phyloP scores from a whole-genome alignment of 2,888 invertebrate species.

The Patella caerulea region DNA sequence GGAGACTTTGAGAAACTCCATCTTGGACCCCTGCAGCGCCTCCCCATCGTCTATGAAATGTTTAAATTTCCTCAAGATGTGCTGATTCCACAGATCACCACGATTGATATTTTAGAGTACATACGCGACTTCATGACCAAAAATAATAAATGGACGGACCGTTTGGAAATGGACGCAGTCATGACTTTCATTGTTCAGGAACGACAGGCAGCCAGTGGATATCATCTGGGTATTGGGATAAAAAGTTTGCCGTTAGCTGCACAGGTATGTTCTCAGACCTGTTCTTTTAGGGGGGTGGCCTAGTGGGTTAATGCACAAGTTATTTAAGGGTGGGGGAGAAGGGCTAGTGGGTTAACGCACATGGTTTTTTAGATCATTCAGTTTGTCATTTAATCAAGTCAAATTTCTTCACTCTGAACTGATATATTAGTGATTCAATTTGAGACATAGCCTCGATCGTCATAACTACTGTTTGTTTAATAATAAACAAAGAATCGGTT shows the following conservation, averaged over 20 bases:
- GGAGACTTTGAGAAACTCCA: constrained; percentile 56
- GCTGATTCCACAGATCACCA: constrained; percentile 61
- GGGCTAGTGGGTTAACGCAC: too few species aligned
- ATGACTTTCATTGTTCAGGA: constrained; percentile 58
- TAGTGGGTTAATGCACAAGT: too few species aligned
- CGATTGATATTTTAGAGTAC: constrained; percentile 51
- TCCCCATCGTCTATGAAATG: constrained; percentile 59
- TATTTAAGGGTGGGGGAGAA: too few species aligned
- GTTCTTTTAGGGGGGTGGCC: too few species aligned
- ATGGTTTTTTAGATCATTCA: too few species aligned
- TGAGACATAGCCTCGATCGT: too few species aligned
- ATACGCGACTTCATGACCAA: constrained; percentile 55
- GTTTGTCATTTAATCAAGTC: too few species aligned
- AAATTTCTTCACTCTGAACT: too few species aligned
- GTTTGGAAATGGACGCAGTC: constrained; percentile 56
- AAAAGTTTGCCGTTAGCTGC: constrained; percentile 62
- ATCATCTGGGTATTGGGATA: constrained; percentile 63
- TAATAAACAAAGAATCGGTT: too few species aligned
- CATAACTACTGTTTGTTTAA: too few species aligned
- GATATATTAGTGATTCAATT: too few species aligned
- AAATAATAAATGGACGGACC: constrained; percentile 57
- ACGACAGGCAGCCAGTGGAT: constrained; percentile 49
- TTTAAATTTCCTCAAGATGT: constrained; percentile 64
- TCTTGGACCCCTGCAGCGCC: constrained; percentile 64
- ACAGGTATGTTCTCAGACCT: constrained; percentile 47